A percentile compares a stretch with the other conserved stretches of the same genome.
These are phyloP conservation scores for Tachysurus vachellii DNA, from an alignment of 2,113 vertebrate species.

Conservation along the genomic window DNA sequence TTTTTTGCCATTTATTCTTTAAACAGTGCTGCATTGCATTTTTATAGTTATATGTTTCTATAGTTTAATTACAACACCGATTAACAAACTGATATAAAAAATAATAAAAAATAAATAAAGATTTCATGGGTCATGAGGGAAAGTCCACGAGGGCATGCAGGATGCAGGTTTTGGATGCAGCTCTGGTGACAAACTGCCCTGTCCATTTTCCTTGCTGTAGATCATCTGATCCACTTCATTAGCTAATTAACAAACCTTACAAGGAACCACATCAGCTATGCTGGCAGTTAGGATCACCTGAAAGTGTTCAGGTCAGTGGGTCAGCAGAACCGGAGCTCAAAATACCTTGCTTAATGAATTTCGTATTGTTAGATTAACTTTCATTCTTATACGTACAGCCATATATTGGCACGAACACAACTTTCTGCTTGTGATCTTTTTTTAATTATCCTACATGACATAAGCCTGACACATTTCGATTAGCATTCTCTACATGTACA, in stretches of 20 bases:
- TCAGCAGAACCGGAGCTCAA: constrained; percentile 15
- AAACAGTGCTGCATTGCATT: background rate
- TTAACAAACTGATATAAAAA: background rate
- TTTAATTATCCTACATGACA: background rate
- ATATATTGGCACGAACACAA: background rate
- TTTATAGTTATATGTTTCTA: background rate
- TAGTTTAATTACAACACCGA: background rate
- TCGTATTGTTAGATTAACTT: background rate
- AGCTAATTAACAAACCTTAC: constrained; percentile 9
- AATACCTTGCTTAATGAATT: constrained; percentile 26
- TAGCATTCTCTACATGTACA: background rate
- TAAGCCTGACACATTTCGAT: background rate
- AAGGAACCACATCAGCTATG: constrained; percentile 2
- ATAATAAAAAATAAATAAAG: background rate
- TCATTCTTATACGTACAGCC: background rate
- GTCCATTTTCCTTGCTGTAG: background rate
- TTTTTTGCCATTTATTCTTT: background rate
- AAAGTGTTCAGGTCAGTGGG: constrained; percentile 30
- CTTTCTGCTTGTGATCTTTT: background rate
- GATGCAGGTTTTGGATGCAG: background rate
- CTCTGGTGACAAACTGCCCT: background rate
- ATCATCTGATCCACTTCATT: constrained; percentile 20
- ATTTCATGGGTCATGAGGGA: background rate
- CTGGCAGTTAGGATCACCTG: constrained; percentile 3
- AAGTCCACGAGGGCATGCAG: background rate